phyloP scores from a whole-genome alignment of 2,113 vertebrate species.

The Halichoerus grypus region DNA sequence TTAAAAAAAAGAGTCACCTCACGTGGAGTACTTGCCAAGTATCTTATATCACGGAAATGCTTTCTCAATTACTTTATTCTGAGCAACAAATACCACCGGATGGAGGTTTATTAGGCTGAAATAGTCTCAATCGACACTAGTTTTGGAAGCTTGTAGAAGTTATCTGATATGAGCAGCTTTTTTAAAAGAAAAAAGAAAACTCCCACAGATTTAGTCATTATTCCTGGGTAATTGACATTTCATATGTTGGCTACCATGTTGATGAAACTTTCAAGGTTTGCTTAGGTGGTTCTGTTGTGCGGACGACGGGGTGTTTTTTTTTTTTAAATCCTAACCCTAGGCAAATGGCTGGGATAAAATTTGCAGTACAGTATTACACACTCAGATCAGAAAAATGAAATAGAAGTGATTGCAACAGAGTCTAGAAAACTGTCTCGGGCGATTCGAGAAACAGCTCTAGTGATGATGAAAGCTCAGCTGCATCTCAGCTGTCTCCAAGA shows the following conservation, averaged over 20 bases:
- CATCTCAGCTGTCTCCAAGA: not conserved
- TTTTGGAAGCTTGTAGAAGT: not conserved
- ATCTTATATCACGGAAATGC: not conserved
- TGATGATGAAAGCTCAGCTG: not conserved
- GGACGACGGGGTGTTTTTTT: not conserved
- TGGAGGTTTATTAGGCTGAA: not conserved
- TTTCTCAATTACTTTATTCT: constrained; percentile 43
- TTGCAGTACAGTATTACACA: not conserved
- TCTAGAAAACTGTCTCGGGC: not conserved
- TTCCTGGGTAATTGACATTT: not conserved
- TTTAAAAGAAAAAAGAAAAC: not conserved
- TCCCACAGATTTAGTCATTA: constrained; percentile 10
- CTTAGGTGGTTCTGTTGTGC: not conserved
- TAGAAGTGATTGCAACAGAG: not conserved
- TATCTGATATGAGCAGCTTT: not conserved
- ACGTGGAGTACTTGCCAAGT: not conserved
- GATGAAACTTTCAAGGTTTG: constrained; percentile 2
- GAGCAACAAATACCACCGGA: not conserved
- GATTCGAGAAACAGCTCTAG: not conserved
- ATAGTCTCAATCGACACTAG: not conserved
- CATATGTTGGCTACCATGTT: not conserved
- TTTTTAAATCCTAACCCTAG: not conserved
- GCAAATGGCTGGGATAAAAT: constrained; percentile 43
- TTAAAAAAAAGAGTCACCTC: constrained; percentile 8
- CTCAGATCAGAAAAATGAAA: constrained; percentile 4